phyloP scores from a whole-genome alignment of 1,140 invertebrate species.

The Penaeus indicus region DNA sequence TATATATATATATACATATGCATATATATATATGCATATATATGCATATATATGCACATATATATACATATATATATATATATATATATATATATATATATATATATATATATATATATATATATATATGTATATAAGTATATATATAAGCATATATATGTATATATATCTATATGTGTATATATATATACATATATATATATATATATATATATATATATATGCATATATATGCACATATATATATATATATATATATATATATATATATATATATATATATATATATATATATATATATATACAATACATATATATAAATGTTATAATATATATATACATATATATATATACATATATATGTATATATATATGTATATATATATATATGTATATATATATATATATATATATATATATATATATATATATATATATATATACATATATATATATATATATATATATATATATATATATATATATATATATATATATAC shows the following conservation, averaged over 20 bases:
- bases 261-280: too few species aligned
- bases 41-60: not conserved
- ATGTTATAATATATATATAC: too few species aligned
- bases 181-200: too few species aligned
- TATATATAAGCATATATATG: not conserved
- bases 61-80: not conserved
- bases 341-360: too few species aligned
- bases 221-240: too few species aligned
- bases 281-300: too few species aligned
- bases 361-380: too few species aligned
- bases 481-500: not conserved
- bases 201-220: too few species aligned
- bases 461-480: not conserved
- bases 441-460: not conserved
- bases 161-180: too few species aligned
- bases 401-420: not conserved
- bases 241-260: too few species aligned
- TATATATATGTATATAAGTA: not conserved
- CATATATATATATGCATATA: not conserved
- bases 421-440: not conserved
- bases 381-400: not conserved
- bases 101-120: not conserved
- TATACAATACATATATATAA: too few species aligned
- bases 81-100: not conserved
- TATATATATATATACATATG: not conserved